Evolutionary conservation across 1,140 invertebrate species (phyloP).

Genomic region (Atta texana): DNA sequence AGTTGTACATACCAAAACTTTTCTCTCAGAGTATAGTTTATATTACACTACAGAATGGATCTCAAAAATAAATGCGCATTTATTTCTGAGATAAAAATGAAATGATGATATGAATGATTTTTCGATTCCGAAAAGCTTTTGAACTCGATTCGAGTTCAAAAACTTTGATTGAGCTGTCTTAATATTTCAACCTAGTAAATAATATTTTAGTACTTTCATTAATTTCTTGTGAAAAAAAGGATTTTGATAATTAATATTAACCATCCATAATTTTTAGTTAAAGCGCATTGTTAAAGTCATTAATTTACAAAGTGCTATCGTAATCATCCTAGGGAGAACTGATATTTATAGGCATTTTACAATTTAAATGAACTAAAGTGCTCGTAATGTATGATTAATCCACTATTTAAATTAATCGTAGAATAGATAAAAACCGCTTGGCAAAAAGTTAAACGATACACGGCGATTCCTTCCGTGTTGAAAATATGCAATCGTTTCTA

Average conservation of each 20-base stretch:
- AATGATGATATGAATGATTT: not conserved
- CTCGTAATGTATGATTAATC: slow-evolving; percentile 50
- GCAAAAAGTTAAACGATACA: slow-evolving; percentile 20
- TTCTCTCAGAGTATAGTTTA: too few relatives aligned
- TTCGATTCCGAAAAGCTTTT: slow-evolving; percentile 8
- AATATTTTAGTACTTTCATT: not conserved
- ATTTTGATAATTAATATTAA: slow-evolving; percentile 4
- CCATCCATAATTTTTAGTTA: not conserved
- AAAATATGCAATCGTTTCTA: slow-evolving; percentile 27
- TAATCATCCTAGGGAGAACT: not conserved
- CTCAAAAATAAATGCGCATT: too few relatives aligned
- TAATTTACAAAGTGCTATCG: not conserved
- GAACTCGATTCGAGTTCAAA: not conserved
- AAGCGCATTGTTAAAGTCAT: not conserved
- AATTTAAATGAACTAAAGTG: slow-evolving; percentile 39
- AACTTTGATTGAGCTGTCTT: not conserved
- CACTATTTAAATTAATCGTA: slow-evolving; percentile 30
- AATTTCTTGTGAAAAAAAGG: not conserved
- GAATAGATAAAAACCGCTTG: slow-evolving; percentile 12
- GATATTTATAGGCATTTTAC: slow-evolving; percentile 4
- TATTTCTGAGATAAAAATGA: too few relatives aligned
- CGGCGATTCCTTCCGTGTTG: slow-evolving; percentile 19
- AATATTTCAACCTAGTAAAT: not conserved
- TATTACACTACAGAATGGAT: too few relatives aligned
- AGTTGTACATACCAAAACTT: too few relatives aligned